Evolutionary conservation across 2,113 vertebrate genomes (phyloP).

Genomic region (Chinchilla lanigera): DNA sequence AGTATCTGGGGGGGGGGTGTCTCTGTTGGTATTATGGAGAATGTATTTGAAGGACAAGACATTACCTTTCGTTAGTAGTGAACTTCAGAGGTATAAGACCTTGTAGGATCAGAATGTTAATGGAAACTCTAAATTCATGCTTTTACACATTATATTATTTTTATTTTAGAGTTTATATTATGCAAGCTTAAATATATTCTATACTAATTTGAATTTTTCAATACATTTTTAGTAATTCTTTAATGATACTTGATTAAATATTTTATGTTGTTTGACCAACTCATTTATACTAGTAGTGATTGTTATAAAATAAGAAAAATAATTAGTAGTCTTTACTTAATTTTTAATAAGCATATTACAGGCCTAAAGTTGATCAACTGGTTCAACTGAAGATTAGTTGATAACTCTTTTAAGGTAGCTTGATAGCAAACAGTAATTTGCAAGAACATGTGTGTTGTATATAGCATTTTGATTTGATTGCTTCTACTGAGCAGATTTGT

Average conservation of each 20-base stretch:
- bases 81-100: neutral
- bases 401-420: constrained; percentile 6
- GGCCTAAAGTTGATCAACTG: constrained; percentile 1
- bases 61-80: constrained; percentile 12
- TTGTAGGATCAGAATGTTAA: neutral
- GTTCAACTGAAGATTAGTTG: constrained; percentile 29
- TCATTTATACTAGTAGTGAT: neutral
- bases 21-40: neutral
- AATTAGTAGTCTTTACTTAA: constrained; percentile 14
- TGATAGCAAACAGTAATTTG: constrained; percentile 5
- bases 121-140: constrained; percentile 2
- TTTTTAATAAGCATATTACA: neutral
- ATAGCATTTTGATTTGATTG: constrained; percentile 44
- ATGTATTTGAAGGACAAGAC: neutral
- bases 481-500: neutral
- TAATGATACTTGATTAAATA: neutral
- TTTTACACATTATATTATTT: constrained; percentile 39
- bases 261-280: neutral
- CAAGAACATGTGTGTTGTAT: constrained; percentile 30
- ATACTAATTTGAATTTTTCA: constrained; percentile 42
- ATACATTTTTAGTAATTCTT: neutral
- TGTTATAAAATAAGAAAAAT: neutral
- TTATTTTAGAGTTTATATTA: constrained; percentile 1
- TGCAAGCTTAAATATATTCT: neutral
- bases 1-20: neutral